Evolutionary conservation across 1,140 invertebrate species (phyloP).

Genomic region (Diabrotica virgifera): DNA sequence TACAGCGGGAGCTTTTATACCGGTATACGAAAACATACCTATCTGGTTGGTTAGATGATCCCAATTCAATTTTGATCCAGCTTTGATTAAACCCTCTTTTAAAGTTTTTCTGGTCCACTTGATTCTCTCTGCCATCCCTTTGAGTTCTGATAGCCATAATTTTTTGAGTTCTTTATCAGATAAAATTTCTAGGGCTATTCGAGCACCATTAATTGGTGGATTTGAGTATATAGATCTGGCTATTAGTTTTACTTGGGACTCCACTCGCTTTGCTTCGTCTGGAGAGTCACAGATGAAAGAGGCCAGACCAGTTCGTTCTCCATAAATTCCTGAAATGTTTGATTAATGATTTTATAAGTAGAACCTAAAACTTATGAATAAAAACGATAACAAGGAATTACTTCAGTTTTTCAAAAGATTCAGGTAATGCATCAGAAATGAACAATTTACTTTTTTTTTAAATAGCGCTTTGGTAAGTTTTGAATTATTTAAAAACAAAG

Average conservation of each 20-base stretch:
- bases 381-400: too few species aligned
- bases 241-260: slow-evolving; percentile 95
- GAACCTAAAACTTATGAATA: too few species aligned
- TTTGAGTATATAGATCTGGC: slow-evolving; percentile 97
- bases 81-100: slow-evolving; percentile 72
- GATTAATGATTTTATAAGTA: too few species aligned
- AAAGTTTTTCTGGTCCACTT: slow-evolving; percentile 81
- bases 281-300: slow-evolving; percentile 50
- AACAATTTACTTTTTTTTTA: too few species aligned
- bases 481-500: too few species aligned
- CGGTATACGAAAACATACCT: slow-evolving; percentile 98
- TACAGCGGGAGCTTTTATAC: slow-evolving; percentile 60
- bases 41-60: slow-evolving; percentile 98
- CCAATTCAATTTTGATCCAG: slow-evolving; percentile 98
- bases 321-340: slow-evolving; percentile 54
- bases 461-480: too few species aligned
- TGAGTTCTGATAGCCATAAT: slow-evolving; percentile 21
- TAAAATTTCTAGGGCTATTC: slow-evolving; percentile 84
- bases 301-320: slow-evolving; percentile 91
- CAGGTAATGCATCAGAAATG: too few species aligned
- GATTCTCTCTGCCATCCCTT: slow-evolving; percentile 92
- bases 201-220: slow-evolving; percentile 91
- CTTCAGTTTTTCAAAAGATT: too few species aligned
- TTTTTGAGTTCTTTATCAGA: slow-evolving; percentile 62
- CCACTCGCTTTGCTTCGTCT: slow-evolving; percentile 78